A percentile compares a stretch with the other conserved stretches of the same genome.
phyloP scores from a whole-genome alignment of 2,113 vertebrate genomes.

The Triplophysa rosa region DNA sequence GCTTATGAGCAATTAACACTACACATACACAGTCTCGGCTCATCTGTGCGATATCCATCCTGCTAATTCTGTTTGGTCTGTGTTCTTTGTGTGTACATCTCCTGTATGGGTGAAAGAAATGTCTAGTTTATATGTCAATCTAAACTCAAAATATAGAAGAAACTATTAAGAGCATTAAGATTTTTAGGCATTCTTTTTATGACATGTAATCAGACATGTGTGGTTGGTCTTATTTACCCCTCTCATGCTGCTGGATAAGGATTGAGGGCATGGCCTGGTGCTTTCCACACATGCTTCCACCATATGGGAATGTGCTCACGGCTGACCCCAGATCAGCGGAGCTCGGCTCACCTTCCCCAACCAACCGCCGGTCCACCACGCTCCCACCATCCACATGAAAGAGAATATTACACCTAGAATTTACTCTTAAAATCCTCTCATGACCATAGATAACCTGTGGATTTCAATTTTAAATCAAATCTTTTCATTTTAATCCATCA shows the following conservation, averaged over 20 bases:
- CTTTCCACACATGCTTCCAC: slow-evolving; percentile 72
- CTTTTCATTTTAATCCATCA: slow-evolving; percentile 52
- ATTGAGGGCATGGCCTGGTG: slow-evolving; percentile 66
- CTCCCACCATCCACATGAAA: slow-evolving; percentile 44
- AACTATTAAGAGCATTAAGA: too few species aligned
- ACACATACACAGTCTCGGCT: neutral
- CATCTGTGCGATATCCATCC: neutral
- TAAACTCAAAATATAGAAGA: neutral
- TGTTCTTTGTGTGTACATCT: neutral
- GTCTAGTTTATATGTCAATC: neutral
- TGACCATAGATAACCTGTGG: slow-evolving; percentile 49
- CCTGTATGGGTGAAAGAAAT: neutral
- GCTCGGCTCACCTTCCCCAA: slow-evolving; percentile 54
- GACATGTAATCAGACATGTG: neutral
- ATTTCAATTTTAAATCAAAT: slow-evolving; percentile 54
- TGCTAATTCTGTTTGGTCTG: neutral
- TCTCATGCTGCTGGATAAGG: slow-evolving; percentile 63
- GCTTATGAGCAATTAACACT: neutral
- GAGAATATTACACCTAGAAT: slow-evolving; percentile 35
- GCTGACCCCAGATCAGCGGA: slow-evolving; percentile 59
- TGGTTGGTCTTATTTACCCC: slow-evolving; percentile 50
- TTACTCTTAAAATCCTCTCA: slow-evolving; percentile 35
- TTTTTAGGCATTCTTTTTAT: too few species aligned
- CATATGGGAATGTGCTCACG: slow-evolving; percentile 68
- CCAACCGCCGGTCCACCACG: slow-evolving; percentile 40